Evolutionary conservation across 2,113 vertebrate species (phyloP), one percentile per base, ranked within the genome.

Genomic region (Zosterops borbonicus): DNA sequence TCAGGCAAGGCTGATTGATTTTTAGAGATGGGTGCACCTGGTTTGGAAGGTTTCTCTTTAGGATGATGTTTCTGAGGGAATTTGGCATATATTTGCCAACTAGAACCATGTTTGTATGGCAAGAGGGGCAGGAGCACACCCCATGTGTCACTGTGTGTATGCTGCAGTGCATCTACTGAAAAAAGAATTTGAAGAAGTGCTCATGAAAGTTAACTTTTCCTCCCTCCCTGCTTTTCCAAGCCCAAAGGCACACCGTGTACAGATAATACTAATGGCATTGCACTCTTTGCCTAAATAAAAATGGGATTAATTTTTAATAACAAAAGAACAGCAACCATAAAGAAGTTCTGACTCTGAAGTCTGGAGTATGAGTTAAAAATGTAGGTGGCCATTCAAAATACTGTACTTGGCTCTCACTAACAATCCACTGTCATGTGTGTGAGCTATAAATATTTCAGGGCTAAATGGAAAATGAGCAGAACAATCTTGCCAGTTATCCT

Each of bases 71-170:
- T 90, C 47, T 69, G 29, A 64, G 64, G 33, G 28, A 78, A 35
- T 4, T 23, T 17, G 46, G 28, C 21, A 9, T 37, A 3, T 60
- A 27, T 86, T 93, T 95, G 21, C 33, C 39, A 50, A 9, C 22
- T 31, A 25, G 53, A 85, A 12, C 9, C 1, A 1, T n/a, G 64
- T 87, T 83, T 70, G 22, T 74, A 24, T 59, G 28, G 28, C 41
- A 52, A 74, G 59, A 52, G 31, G 0, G 9, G 23, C 83, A 76
- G 59, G 33, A 74, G 33, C 27, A 55, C 37, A 31, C 21, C 17
- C 0, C 0, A 0, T 25, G 67, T 65, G 65, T 65, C 62, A 42
- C 16, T 33, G 11, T 52, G 27, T 63, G 11, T 7, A 23, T 2
- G 1, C 42, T 77, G 52, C 7, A 46, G 28, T 47, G 16, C 46